These are phyloP conservation scores for Phoxinus dragarum DNA, from an alignment of 2,797 vertebrate species.

Conservation along the genomic window DNA sequence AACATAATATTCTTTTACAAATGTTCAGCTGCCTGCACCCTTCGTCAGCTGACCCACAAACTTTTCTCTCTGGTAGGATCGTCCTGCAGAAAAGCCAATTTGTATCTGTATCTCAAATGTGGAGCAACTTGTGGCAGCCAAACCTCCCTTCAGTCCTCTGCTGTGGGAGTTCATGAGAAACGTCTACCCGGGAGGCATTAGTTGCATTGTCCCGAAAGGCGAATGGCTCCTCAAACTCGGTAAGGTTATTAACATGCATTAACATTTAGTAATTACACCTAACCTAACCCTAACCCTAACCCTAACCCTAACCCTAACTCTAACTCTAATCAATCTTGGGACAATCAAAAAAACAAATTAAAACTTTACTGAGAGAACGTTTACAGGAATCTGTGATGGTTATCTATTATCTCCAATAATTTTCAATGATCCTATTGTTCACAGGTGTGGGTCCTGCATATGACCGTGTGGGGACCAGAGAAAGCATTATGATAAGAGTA, in stretches of 20 bases:
- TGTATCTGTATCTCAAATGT: slow-evolving; percentile 90
- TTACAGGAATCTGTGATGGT: not conserved
- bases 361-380: not conserved
- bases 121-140: slow-evolving; percentile 83
- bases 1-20: not conserved
- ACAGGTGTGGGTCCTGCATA: slow-evolving; percentile 87
- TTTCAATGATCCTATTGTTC: slow-evolving; percentile 4
- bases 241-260: slow-evolving; percentile 63
- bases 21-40: not conserved
- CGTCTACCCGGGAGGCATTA: slow-evolving; percentile 89
- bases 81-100: slow-evolving; percentile 89
- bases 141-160: slow-evolving; percentile 88
- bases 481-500: slow-evolving; percentile 93
- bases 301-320: not conserved
- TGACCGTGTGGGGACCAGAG: slow-evolving; percentile 84
- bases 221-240: slow-evolving; percentile 87
- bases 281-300: not conserved
- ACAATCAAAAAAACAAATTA: not conserved
- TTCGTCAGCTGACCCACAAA: not conserved
- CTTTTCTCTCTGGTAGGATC: slow-evolving; percentile 74
- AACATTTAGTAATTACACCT: not conserved
- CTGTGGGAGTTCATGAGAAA: slow-evolving; percentile 92
- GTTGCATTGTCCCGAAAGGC: slow-evolving; percentile 90
- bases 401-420: not conserved
- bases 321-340: not conserved